Evolutionary conservation across 2,113 vertebrate genomes (phyloP), one percentile per base, ranked within the genome.

Genomic region (Hirundichthys speculiger): DNA sequence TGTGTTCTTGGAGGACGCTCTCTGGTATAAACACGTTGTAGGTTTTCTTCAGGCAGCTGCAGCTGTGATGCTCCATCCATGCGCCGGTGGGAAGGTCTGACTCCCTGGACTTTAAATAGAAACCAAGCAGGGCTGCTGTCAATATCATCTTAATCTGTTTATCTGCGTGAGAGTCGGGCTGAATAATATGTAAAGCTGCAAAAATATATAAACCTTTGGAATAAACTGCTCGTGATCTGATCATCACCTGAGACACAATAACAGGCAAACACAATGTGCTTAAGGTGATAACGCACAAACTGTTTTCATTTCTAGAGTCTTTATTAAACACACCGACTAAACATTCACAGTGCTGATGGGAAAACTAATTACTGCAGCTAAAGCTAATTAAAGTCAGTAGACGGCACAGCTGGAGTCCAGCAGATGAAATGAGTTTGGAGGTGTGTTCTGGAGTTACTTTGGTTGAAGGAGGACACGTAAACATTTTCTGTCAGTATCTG

Each of bases 41-140:
- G 30, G n/a, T 20, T 14, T 53, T 22, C 22, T 15, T 64, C 52
- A 52, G 14, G 47, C 68, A 0, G 47, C 53, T 64, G 74, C 56
- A 56, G 27, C 50, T 20, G 2, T 24, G 22, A 12, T 15, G 47
- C 30, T 58, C 7, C 57, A 25, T 73, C 34, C 52, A 53, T 45
- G 59, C 30, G 76, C 76, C 49, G 10, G 25, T 64, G 76, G 76
- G 76, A 79, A 79, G 64, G 76, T 79, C 69, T 39, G 14, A 60
- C 76, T 64, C 39, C n/a, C 24, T 7, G 64, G 39, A 60, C 76
- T 69, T 64, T 73, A 79, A 79, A 79, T 73, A 73, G 69, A 79
- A 79, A 69, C 42, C 38, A 59, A 69, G 53, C 64, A 69, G 1
- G 50, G 76, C 13, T 24, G 48, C 48, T 53, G 48, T 20, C 15